Conservation (phyloP, 1,140 invertebrate species). For the Bombus vancouverensis region DNA sequence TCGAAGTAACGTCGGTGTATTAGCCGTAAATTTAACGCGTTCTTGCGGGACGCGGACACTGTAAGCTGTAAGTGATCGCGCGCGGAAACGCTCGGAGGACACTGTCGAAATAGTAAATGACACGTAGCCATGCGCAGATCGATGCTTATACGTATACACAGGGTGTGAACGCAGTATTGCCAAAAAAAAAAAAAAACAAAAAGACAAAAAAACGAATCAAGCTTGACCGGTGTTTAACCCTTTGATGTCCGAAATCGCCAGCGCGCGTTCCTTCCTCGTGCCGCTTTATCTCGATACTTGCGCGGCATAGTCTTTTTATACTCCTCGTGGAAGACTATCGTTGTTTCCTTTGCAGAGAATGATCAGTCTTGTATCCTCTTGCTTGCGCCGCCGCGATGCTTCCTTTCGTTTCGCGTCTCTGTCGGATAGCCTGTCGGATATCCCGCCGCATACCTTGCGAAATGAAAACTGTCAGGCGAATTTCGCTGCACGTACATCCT, state of each 20-base stretch:
- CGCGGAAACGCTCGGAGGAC: constrained; percentile 10
- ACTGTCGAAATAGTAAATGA: constrained; percentile 40
- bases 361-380: too few species aligned
- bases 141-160: constrained; percentile 62
- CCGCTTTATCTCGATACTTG: neutral
- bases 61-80: constrained; percentile 9
- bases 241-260: constrained; percentile 22
- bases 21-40: constrained; percentile 46
- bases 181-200: constrained; percentile 36
- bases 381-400: neutral
- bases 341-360: too few species aligned
- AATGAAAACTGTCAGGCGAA: neutral
- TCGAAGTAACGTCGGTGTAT: constrained; percentile 26
- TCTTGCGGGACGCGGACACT: constrained; percentile 22
- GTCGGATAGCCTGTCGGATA: neutral
- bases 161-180: constrained; percentile 72
- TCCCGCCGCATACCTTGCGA: neutral
- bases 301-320: too few species aligned
- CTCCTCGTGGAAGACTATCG: too few species aligned
- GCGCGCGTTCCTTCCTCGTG: neutral
- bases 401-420: neutral
- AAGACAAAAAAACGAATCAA: neutral
- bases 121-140: constrained; percentile 37
- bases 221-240: constrained; percentile 42
- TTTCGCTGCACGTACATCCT: neutral